Conservation (phyloP, 2,113 vertebrate genomes). For the Cryptomyrus ogoouensis region DNA sequence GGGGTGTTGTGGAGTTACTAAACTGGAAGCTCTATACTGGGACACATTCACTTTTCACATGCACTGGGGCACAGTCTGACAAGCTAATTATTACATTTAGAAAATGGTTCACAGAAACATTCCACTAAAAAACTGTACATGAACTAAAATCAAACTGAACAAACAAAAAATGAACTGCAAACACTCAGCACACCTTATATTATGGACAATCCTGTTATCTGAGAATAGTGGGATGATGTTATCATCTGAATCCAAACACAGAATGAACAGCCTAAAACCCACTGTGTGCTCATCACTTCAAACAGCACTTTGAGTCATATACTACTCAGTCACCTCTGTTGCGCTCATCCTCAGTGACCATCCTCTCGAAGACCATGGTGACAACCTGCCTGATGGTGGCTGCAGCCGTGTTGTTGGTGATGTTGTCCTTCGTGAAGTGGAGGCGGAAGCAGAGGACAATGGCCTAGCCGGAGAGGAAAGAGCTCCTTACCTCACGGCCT, state of each 20-base stretch:
- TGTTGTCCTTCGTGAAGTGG: conserved; percentile 98
- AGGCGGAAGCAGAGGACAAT: conserved; percentile 97
- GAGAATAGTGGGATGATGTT: neutral
- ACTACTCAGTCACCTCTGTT: conserved; percentile 70
- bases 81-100: neutral
- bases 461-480: conserved; percentile 61
- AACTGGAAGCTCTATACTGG: neutral
- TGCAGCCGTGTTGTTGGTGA: conserved; percentile 96
- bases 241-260: neutral
- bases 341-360: conserved; percentile 90
- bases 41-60: neutral
- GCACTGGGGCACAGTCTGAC: neutral
- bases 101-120: neutral
- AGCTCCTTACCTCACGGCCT: neutral
- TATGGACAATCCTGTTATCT: neutral
- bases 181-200: neutral
- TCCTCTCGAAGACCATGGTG: conserved; percentile 96
- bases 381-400: conserved; percentile 95
- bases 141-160: neutral
- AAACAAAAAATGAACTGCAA: neutral
- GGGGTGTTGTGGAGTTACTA: neutral
- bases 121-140: neutral
- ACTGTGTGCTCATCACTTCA: no score
- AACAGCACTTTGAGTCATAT: neutral
- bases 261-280: neutral